Base-by-base conservation (phyloP, 2,888 invertebrate genomes). In the Folsomia candida region DNA sequence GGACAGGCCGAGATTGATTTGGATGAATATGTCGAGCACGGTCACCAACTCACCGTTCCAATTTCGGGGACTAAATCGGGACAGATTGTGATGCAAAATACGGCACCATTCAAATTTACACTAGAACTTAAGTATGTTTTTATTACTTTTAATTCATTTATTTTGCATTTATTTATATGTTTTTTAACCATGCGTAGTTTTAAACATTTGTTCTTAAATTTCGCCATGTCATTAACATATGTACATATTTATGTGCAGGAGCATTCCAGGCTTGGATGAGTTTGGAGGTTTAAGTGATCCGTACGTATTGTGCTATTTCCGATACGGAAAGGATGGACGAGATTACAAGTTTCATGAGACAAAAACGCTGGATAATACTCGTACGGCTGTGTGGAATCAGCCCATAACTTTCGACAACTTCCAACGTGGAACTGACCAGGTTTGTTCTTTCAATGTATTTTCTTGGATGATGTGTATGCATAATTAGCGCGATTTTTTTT, bases 281-380 rank as follows among this genome's bases (percentile, higher is more conserved):
- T 74, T 74, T 51, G 74, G 72, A n/a, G 72, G 74, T 47, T 25
- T 68, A 25, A 69, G 70, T 61, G 76, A 76, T 69, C 74, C 74
- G 11, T 76, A 74, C 47, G 68, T 76, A 11, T 73, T 74, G 66
- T 74, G 72, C 37, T 74, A 76, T 67, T 74, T 74, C 67, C 54
- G 76, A 37, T 58, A 58, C n/a, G 74, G 71, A n/a, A 69, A 70
- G 65, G 74, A 71, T 11, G 76, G 76, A 2, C 59, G 67, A 27
- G 74, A 76, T 62, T 25, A 26, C 62, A 72, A 72, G 68, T 76
- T 76, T 66, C 63, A 67, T 58, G 51, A 66, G 28, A 76, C 76
- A 24, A 54, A 70, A 1, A 51, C 64, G 11, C 51, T 71, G 47
- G 70, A 74, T 54, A 76, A 76, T 61, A 28, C 69, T 22, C 63